Conservation (phyloP, 37 sponge, comb jelly and placozoan species). For the Cladorhizidae sp. region DNA sequence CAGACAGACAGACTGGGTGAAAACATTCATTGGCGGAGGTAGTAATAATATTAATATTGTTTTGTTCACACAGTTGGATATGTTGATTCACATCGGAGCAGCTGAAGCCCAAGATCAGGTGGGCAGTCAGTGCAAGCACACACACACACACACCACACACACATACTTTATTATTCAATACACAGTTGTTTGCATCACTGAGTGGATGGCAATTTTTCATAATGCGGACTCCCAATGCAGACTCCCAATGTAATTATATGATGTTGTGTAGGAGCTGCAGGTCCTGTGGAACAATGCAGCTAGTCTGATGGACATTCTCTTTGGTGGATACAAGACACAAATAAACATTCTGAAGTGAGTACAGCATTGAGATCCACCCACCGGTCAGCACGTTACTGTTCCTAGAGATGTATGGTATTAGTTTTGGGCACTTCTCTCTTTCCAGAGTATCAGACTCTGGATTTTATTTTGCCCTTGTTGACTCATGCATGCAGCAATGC, state of each 20-base stretch:
- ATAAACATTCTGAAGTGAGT: slow-evolving; percentile 34
- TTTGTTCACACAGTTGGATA: slow-evolving; percentile 19
- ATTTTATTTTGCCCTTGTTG: too few species aligned
- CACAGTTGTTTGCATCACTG: too few species aligned
- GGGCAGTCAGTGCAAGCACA: not conserved
- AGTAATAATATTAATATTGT: not conserved
- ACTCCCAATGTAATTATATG: too few species aligned
- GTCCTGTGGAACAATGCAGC: slow-evolving; percentile 33
- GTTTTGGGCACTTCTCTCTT: too few species aligned
- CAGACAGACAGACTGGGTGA: not conserved
- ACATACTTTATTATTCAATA: not conserved
- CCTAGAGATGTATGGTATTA: too few species aligned
- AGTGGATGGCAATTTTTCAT: too few species aligned
- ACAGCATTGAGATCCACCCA: too few species aligned
- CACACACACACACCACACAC: slow-evolving; percentile 9
- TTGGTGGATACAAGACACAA: slow-evolving; percentile 39
- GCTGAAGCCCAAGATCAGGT: slow-evolving; percentile 27
- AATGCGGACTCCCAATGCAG: too few species aligned
- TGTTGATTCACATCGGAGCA: slow-evolving; percentile 11
- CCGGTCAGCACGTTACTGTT: too few species aligned
- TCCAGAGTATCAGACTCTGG: too few species aligned
- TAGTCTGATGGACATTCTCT: slow-evolving; percentile 45
- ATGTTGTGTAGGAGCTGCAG: slow-evolving; percentile 4
- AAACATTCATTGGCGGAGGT: too few species aligned
- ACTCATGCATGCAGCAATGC: too few species aligned